These are phyloP conservation scores for Phoxinus phoxinus DNA, from an alignment of 2,113 vertebrate genomes.

Conservation along the genomic window DNA sequence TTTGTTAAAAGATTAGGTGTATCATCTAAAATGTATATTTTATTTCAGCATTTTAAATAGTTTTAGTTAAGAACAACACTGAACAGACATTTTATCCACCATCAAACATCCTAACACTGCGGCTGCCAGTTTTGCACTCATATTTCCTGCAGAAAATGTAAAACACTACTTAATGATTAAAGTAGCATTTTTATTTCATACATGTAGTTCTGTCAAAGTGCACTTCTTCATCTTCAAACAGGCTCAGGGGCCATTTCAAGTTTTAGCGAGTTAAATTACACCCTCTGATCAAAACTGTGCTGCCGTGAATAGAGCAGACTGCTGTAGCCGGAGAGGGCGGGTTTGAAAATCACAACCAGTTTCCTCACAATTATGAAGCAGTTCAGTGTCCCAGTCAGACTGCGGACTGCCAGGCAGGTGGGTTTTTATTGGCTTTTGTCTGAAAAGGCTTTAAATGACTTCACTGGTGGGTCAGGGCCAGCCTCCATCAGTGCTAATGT, in stretches of 20 bases:
- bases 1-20: too few species aligned
- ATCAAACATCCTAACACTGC: not conserved
- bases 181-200: not conserved
- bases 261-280: conserved; percentile 28
- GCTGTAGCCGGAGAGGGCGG: conserved; percentile 32
- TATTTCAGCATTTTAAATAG: not conserved
- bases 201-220: conserved; percentile 29
- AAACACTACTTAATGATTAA: not conserved
- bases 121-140: not conserved
- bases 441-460: conserved; percentile 61
- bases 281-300: conserved; percentile 22
- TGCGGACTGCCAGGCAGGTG: conserved; percentile 58
- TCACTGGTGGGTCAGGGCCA: conserved; percentile 65
- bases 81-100: not conserved
- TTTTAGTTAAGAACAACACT: not conserved
- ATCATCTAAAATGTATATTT: not conserved
- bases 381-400: conserved; percentile 39
- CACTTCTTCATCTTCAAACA: conserved; percentile 24
- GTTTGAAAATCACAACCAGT: conserved; percentile 42
- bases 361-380: conserved; percentile 45
- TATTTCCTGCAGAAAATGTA: not conserved
- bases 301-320: conserved; percentile 17
- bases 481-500: conserved; percentile 57
- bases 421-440: conserved; percentile 65
- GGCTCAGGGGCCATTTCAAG: conserved; percentile 13